Evolutionary conservation across 2,888 invertebrate genomes (phyloP), one percentile per base, ranked within the genome.

Genomic region (Allygus modestus): DNA sequence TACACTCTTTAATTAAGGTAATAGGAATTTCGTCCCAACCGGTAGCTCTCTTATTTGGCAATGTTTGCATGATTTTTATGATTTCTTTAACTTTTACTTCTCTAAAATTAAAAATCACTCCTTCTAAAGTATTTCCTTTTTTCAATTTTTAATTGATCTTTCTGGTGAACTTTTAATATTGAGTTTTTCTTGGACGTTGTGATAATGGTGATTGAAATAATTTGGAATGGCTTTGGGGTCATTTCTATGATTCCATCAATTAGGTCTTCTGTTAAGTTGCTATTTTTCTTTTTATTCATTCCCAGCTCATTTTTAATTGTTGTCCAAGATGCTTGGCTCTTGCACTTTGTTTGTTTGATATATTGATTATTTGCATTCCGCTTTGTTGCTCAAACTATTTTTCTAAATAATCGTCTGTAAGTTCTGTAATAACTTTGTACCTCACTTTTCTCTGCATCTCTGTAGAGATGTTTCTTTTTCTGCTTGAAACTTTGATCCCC

Each of bases 11-110:
- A 33, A 82, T n/a, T 58, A 82, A n/a, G 11, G 41, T 37, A 12
- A 41, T 17, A 20, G 46, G 51, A 37, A 69, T 71, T 43, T 82
- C 82, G 46, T 82, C 82, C 69, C 71, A 69, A 23, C 82, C 82
- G 7, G 69, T 28, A 12, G 71, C 71, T 15, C 20, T 82, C 33
- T 82, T 82, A 69, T 82, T 82, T 71, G 65, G 41, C 51, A 82
- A 43, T 41, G 51, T 26, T 26, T 37, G 7, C 43, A 69, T 65
- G 11, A 71, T 51, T 23, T 26, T 65, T 43, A 28, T 20, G 31
- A 82, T 31, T 17, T 82, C 43, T 37, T 46, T 69, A 23, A 46
- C 46, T 26, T 20, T 26, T 20, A 71, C 23, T 0, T 20, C n/a
- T 7, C 11, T 28, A 20, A 82, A 65, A 2, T 37, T 37, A 26